Evolutionary conservation across 2,113 vertebrate genomes (phyloP).

Genomic region (Papio anubis): DNA sequence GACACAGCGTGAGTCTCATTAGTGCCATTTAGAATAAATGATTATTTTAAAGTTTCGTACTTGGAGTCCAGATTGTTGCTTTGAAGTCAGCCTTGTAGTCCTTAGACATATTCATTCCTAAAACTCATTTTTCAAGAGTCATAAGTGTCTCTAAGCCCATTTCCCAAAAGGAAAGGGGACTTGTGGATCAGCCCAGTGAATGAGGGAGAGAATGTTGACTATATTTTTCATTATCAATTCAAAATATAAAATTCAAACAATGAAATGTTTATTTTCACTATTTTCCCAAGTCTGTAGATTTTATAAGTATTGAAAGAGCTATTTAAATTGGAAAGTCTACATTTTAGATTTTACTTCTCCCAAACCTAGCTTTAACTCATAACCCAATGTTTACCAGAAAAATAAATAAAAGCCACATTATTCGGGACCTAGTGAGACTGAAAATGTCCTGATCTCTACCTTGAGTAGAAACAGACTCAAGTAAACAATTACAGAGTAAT

Average conservation of each 20-base stretch:
- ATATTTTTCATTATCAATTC: neutral
- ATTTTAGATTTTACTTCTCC: neutral
- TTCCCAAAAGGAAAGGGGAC: slow-evolving; percentile 31
- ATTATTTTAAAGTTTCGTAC: neutral
- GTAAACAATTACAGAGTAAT: neutral
- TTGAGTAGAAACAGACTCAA: neutral
- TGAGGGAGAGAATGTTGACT: neutral
- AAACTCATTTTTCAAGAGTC: slow-evolving; percentile 8
- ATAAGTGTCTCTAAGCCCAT: neutral
- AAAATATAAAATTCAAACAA: slow-evolving; percentile 6
- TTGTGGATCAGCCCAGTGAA: neutral
- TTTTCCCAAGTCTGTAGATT: neutral
- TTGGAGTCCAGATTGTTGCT: neutral
- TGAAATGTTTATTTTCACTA: neutral
- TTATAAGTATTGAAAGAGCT: neutral
- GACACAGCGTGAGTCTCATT: neutral
- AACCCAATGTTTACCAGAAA: neutral
- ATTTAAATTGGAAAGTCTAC: neutral
- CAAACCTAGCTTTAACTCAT: slow-evolving; percentile 17
- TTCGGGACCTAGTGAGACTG: neutral
- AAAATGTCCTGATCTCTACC: neutral
- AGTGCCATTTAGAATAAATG: neutral
- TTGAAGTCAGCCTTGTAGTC: slow-evolving; percentile 1
- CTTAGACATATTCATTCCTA: neutral
- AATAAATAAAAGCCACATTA: neutral